Percentiles rank a stretch among this genome's conserved stretches.
Conservation (phyloP, 2,888 invertebrate genomes). For the Zaprionus bogoriensis region DNA sequence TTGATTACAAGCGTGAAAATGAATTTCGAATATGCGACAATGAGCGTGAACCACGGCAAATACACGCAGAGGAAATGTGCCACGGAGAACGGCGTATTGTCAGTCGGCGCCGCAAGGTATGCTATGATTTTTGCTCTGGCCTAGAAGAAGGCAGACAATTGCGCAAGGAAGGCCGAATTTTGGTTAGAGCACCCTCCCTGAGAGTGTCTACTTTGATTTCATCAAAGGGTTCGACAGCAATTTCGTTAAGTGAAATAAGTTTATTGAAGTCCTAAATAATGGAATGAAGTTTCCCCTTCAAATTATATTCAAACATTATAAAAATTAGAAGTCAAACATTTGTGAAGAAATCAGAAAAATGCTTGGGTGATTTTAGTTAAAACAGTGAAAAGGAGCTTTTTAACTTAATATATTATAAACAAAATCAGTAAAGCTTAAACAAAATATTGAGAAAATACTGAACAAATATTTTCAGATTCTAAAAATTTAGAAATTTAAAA, state of each 20-base stretch:
- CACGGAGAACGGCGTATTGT: conserved; percentile 29
- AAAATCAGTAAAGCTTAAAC: too few species aligned
- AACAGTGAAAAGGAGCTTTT: too few species aligned
- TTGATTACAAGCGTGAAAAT: conserved; percentile 74
- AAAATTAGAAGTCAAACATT: too few species aligned
- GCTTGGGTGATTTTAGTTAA: too few species aligned
- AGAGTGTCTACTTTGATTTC: conserved; percentile 2
- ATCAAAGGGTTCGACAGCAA: conserved; percentile 3
- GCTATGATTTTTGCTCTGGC: conserved; percentile 47
- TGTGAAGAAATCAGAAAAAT: too few species aligned
- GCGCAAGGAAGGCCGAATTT: conserved; percentile 2
- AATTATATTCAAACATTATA: too few species aligned
- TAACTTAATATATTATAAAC: too few species aligned
- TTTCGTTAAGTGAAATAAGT: conserved; percentile 7
- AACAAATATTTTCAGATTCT: too few species aligned
- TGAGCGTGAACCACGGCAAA: conserved; percentile 2
- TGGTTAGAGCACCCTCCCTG: neutral
- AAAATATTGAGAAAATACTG: too few species aligned
- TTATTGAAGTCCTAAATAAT: too few species aligned
- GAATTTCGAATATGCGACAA: conserved; percentile 65
- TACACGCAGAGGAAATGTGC: conserved; percentile 5
- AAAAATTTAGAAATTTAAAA: too few species aligned
- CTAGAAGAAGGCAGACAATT: neutral
- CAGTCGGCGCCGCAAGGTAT: conserved; percentile 58
- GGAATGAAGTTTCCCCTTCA: neutral